phyloP scores from a whole-genome alignment of 2,113 vertebrate genomes.

The Cyphomyrus plagiostoma region DNA sequence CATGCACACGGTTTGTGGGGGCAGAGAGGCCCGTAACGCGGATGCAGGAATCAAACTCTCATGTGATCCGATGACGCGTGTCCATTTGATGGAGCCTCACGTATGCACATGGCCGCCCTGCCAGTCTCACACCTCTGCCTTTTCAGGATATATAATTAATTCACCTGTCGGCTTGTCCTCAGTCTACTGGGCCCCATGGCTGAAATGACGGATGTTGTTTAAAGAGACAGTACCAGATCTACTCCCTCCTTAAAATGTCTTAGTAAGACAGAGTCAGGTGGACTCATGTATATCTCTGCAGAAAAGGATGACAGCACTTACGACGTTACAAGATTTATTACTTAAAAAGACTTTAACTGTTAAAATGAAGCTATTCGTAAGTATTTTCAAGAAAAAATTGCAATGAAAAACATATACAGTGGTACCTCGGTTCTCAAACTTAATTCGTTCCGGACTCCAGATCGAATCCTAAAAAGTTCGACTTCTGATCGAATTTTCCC shows the following conservation, averaged over 20 bases:
- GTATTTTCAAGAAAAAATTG: neutral
- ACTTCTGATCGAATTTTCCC: no score
- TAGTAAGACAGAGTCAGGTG: neutral
- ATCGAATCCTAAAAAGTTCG: no score
- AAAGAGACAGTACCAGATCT: neutral
- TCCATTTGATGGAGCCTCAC: neutral
- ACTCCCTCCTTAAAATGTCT: neutral
- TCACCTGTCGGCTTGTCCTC: neutral
- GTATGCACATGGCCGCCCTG: neutral
- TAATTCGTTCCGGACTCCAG: no score
- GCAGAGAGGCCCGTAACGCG: neutral
- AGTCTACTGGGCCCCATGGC: neutral
- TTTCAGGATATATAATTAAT: neutral
- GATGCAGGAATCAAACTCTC: neutral
- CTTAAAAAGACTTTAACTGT: neutral
- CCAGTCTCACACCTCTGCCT: neutral
- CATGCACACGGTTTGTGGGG: conserved; percentile 15
- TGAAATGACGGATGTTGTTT: neutral
- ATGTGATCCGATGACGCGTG: neutral
- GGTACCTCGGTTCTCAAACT: no score
- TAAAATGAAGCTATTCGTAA: neutral
- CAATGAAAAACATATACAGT: neutral
- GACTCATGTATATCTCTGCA: neutral
- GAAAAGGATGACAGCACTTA: neutral
- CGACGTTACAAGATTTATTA: neutral